Base-by-base conservation (phyloP, 2,113 vertebrate genomes). In the Psammodynastes pulverulentus region DNA sequence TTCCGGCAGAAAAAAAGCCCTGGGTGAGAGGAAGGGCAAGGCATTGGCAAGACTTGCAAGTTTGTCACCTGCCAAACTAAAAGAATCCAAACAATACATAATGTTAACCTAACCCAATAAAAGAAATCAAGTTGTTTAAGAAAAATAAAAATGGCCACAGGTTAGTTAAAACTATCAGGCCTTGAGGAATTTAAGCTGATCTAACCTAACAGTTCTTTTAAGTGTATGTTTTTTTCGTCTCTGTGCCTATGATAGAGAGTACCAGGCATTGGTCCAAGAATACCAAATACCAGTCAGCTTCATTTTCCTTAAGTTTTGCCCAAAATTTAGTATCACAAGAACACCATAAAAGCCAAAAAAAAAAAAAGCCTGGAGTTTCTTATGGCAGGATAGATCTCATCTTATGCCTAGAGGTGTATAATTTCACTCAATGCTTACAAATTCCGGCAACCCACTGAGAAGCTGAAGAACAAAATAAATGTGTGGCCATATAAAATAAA, bases 241-340 rank as follows among this genome's bases (percentile, higher is more conserved):
- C 2, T 91, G 93, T 93, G 43, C 6, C 86, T 46, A 84, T 86
- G 87, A 88, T 93, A 58, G 56, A 96, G 94, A 91, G 34, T 91
- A 94, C 24, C 5, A 86, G 92, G 48, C 56, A 90, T 54, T 90
- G 84, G 89, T 45, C 88, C 92, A 94, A 92, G 92, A 85, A 8
- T 84, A 67, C 1, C 23, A 79, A 23, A 88, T 79, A 49, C 67
- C 88, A 92, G 72, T 29, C 86, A 93, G 79, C 54, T 93, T 21
- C 29, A 58, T 89, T 94, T 93, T 92, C 92, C 94, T 95, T 94
- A 88, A 54, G 52, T 46, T 92, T 94, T 90, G 93, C 93, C 49
- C 72, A 95, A 72, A 91, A 93, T 91, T 93, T 53, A 54, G 15
- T 94, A 88, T 89, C 0, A 0, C 89, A 95, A 85, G 3, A 87